Evolutionary conservation across 2,113 vertebrate species (phyloP).

Genomic region (Rhagologus leucostigma): DNA sequence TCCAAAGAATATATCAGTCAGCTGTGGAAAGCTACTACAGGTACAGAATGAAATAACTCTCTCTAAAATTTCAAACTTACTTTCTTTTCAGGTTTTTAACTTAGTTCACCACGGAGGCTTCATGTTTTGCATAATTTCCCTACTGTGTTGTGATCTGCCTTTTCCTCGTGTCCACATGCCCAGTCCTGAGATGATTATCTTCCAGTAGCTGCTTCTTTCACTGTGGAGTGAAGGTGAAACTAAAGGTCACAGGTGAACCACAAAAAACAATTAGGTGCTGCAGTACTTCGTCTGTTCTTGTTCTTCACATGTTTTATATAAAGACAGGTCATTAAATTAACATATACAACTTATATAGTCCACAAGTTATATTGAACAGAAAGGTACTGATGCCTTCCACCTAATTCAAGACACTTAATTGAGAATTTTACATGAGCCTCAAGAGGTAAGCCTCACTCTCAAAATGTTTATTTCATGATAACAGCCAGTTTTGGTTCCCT

Average conservation of each 20-base stretch:
- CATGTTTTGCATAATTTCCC: not conserved
- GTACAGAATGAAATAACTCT: not conserved
- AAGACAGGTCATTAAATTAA: not conserved
- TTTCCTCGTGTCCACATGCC: not conserved
- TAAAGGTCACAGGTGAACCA: not conserved
- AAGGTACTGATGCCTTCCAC: not conserved
- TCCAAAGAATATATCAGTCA: not conserved
- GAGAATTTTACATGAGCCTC: not conserved
- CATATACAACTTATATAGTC: not conserved
- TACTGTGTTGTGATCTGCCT: not conserved
- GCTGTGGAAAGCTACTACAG: not conserved
- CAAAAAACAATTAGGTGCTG: not conserved
- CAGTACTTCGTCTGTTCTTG: not conserved
- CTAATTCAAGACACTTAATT: not conserved
- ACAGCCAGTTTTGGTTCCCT: not conserved
- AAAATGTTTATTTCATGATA: not conserved
- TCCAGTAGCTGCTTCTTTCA: not conserved
- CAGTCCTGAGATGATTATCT: rapidly evolving
- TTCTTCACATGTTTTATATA: not conserved
- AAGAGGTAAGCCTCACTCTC: not conserved
- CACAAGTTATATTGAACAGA: not conserved
- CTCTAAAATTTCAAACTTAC: not conserved
- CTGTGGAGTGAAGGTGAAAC: not conserved
- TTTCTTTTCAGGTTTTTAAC: not conserved
- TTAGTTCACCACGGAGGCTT: not conserved